phyloP scores from a whole-genome alignment of 2,888 invertebrate species.

The Perdita meconis region DNA sequence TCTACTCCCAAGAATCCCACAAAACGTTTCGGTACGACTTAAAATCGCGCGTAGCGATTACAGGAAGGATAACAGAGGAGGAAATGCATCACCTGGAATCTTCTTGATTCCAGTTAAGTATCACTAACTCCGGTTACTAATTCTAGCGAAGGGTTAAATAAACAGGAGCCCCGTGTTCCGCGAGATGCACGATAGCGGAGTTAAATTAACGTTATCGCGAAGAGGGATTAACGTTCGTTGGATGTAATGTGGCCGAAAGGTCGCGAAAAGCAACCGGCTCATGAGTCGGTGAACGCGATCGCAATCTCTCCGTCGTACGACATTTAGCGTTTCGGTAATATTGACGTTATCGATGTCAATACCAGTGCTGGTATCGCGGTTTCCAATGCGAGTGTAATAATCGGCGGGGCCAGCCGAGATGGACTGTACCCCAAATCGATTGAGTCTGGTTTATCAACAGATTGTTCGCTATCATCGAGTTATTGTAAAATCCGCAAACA shows the following conservation, averaged over 20 bases:
- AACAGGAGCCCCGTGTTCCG: neutral
- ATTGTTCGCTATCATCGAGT: constrained; percentile 24
- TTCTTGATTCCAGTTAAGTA: constrained; percentile 10
- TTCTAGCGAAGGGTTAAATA: constrained; percentile 14
- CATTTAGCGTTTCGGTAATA: constrained; percentile 23
- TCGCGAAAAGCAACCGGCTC: neutral
- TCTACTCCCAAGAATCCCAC: neutral
- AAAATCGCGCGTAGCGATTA: constrained; percentile 17
- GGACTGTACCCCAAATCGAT: constrained; percentile 37
- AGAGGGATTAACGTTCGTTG: neutral
- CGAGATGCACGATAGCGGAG: neutral
- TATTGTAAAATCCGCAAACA: constrained; percentile 10
- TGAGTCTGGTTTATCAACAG: constrained; percentile 27
- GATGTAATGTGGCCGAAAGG: constrained; percentile 5
- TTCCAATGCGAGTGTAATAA: constrained; percentile 22
- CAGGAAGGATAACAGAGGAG: neutral
- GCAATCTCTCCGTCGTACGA: neutral
- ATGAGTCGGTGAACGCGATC: neutral
- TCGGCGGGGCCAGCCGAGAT: constrained; percentile 22
- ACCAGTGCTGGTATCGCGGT: neutral
- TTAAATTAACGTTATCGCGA: constrained; percentile 4
- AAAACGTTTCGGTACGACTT: neutral
- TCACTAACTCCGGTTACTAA: constrained; percentile 5
- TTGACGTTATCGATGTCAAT: constrained; percentile 39
- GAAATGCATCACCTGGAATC: neutral